Percentiles rank a stretch among this genome's conserved stretches.
Conservation (phyloP, 2,113 vertebrate species). For the Synchiropus splendidus region DNA sequence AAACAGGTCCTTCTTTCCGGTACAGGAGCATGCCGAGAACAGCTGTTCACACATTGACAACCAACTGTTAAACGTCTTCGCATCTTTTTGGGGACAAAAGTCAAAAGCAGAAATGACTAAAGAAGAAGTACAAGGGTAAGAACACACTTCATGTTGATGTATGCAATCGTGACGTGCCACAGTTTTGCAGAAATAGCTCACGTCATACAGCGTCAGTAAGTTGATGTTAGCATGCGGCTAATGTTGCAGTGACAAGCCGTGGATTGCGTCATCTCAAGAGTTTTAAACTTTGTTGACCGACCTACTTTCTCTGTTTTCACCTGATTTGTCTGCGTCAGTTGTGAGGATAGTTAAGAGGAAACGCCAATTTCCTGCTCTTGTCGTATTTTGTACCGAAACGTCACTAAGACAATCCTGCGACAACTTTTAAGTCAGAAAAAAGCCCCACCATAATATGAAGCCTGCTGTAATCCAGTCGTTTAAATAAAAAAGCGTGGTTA, state of each 20-base stretch:
- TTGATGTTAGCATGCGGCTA: background rate
- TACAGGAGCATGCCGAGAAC: conserved; percentile 31
- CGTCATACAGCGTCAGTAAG: background rate
- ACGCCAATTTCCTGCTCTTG: no score
- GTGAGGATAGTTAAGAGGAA: no score
- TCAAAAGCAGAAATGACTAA: conserved; percentile 57
- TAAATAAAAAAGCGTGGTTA: no score
- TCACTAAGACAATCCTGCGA: no score
- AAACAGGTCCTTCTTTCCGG: conserved; percentile 44
- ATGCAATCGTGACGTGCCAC: background rate
- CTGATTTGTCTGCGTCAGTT: no score
- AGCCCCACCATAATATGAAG: no score
- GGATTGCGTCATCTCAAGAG: conserved; percentile 50
- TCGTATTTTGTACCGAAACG: no score
- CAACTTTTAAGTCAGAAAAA: no score
- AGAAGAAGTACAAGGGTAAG: conserved; percentile 65
- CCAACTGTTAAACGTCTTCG: conserved; percentile 6
- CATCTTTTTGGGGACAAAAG: conserved; percentile 2
- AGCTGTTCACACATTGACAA: conserved; percentile 41
- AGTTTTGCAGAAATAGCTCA: background rate
- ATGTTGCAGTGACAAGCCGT: conserved; percentile 10
- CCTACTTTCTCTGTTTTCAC: no score
- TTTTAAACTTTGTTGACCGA: no score
- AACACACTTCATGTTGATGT: background rate
- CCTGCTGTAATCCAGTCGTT: no score